Percentiles rank a stretch among this genome's conserved stretches.
These are phyloP conservation scores for Rhinichthys klamathensis DNA, from an alignment of 2,113 vertebrate genomes.

Conservation along the genomic window DNA sequence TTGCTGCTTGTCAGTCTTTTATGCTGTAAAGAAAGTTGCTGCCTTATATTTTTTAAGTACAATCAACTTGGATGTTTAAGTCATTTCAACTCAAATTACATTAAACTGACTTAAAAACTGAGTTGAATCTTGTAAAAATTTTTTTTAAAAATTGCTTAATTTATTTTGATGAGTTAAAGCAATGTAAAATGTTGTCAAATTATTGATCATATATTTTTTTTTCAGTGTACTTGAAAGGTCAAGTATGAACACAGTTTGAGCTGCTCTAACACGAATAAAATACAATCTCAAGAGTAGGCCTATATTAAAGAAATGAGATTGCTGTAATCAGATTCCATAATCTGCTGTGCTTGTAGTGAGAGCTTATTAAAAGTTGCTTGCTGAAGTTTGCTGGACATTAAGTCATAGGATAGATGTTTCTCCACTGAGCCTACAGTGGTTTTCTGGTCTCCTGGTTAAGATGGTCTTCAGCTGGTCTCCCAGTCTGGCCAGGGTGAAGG, in stretches of 20 bases:
- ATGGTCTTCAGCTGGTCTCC: neutral
- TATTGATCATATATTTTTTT: too few relatives aligned
- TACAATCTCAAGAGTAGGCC: neutral
- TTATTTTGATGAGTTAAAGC: too few relatives aligned
- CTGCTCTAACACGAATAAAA: neutral
- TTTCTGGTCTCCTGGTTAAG: neutral
- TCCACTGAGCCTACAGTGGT: neutral
- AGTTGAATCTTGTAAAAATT: too few relatives aligned
- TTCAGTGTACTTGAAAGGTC: neutral
- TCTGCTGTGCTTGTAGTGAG: constrained; percentile 32
- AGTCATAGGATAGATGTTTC: neutral
- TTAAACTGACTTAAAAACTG: too few relatives aligned
- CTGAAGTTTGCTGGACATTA: neutral
- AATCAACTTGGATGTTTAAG: too few relatives aligned
- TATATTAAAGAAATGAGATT: constrained; percentile 32
- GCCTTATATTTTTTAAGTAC: too few relatives aligned
- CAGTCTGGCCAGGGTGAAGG: neutral
- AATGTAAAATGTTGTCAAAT: too few relatives aligned
- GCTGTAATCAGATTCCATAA: constrained; percentile 58
- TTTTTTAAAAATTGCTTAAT: too few relatives aligned
- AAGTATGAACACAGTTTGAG: neutral
- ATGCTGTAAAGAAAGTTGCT: too few relatives aligned
- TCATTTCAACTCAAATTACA: too few relatives aligned
- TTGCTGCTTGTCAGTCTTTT: neutral
- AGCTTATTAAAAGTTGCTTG: constrained; percentile 51